Evolutionary conservation across 2,113 vertebrate genomes (phyloP).

Genomic region (Scolopax mira): DNA sequence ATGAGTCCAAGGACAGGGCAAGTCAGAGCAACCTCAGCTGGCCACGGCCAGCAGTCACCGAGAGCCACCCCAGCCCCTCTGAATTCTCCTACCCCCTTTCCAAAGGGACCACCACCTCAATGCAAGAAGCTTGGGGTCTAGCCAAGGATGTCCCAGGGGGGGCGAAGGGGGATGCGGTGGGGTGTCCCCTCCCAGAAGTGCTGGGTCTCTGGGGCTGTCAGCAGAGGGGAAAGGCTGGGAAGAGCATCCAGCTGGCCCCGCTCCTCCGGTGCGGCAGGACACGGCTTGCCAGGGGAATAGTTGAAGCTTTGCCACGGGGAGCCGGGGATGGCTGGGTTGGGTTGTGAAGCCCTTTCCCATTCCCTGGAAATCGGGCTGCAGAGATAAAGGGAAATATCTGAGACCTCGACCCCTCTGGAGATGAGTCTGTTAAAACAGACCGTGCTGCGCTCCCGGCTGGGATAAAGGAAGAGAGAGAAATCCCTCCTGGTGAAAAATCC

Average conservation of each 20-base stretch:
- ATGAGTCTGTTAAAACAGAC: not conserved
- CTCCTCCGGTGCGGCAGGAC: not conserved
- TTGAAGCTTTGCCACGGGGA: not conserved
- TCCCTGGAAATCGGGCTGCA: not conserved
- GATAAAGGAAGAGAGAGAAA: not conserved
- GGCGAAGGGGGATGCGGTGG: not conserved
- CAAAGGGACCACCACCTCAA: accelerated
- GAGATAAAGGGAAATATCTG: not conserved
- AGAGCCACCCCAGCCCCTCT: not conserved
- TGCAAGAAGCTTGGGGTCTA: not conserved
- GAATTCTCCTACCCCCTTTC: not conserved
- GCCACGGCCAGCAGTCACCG: accelerated
- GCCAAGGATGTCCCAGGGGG: not conserved
- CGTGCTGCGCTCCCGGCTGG: not conserved
- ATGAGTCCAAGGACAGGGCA: not conserved
- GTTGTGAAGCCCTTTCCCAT: not conserved
- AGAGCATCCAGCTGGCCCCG: not conserved
- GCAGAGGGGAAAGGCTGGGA: not conserved
- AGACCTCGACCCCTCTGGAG: not conserved
- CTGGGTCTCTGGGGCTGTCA: accelerated
- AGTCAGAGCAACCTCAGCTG: not conserved
- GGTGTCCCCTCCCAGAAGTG: accelerated
- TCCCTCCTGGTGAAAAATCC: not conserved
- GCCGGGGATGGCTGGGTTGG: not conserved
- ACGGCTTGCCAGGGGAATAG: not conserved